These are phyloP conservation scores for Diplodus sargus DNA, from an alignment of 2,797 vertebrate genomes.

Conservation along the genomic window DNA sequence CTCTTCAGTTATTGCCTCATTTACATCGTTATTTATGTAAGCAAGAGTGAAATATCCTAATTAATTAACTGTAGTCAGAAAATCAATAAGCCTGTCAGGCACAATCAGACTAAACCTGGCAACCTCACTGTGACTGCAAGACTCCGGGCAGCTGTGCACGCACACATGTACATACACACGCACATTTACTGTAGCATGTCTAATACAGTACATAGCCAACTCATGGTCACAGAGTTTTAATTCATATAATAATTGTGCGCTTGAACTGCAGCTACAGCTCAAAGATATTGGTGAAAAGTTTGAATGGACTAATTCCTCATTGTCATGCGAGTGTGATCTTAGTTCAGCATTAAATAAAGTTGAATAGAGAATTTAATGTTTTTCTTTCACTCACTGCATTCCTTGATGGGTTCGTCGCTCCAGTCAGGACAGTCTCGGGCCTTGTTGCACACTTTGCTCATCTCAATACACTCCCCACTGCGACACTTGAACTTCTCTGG, in stretches of 20 bases:
- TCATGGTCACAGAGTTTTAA: background rate
- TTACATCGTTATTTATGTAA: too few species aligned
- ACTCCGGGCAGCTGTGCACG: background rate
- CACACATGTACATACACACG: background rate
- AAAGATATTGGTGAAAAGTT: background rate
- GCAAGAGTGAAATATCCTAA: background rate
- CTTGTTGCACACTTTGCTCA: constrained; percentile 95
- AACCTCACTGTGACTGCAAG: background rate
- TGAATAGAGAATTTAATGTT: background rate
- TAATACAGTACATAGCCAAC: too few species aligned
- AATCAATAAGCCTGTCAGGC: too few species aligned
- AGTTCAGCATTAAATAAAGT: background rate
- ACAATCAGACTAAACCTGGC: background rate
- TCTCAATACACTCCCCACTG: constrained; percentile 96
- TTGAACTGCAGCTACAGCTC: background rate
- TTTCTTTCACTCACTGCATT: constrained; percentile 91
- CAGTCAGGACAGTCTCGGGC: constrained; percentile 94
- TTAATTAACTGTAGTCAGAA: background rate
- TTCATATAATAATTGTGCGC: background rate
- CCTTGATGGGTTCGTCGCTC: constrained; percentile 96
- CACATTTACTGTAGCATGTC: too few species aligned
- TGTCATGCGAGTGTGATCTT: background rate
- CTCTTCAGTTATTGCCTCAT: background rate
- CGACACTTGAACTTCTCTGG: constrained; percentile 96
- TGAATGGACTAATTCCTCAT: background rate